Base-by-base conservation (phyloP, 2,113 vertebrate species). In the Paramisgurnus dabryanus region DNA sequence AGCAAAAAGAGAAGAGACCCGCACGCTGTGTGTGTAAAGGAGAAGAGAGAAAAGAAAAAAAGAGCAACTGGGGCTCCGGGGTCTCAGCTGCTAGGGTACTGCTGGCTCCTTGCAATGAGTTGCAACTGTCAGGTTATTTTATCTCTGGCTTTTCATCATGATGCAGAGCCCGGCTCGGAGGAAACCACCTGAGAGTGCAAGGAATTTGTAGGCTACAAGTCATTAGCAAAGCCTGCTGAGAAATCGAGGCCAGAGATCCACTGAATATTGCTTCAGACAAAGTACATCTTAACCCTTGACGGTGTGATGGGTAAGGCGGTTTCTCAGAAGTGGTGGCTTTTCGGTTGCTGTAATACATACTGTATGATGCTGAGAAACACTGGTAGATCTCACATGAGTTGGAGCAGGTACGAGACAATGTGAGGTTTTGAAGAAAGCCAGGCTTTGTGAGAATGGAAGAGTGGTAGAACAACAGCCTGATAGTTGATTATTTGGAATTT, bases 111-210 rank as follows among this genome's bases (percentile, higher is more conserved):
- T 92, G 90, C 94, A 87, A 95, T 94, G 95, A 96, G 96, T 95
- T 96, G 96, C 95, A 96, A 96, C 96, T 98, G 97, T 97, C 97
- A 98, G 95, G 95, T 96, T 95, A 95, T 97, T 97, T 98, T 97
- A 98, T 95, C 95, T 95, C 90, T 89, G 92, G 91, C 96, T 96
- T 99, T 98, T 99, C 95, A 99, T 98, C 97, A 98, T 94, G 85
- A 89, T 91, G 90, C 93, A 93, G 92, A 94, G 95, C 94, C 95
- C 91, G 94, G 94, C 72, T 94, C 90, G 92, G 92, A 93, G 93
- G 94, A 95, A 95, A 93, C 95, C 95, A 97, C 96, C 96, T 95
- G 95, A 98, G 96, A 98, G 95, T 94, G 94, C 93, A 90, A 92
- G 93, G 93, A 94, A 95, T 94, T 94, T 93, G 89, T 92, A 92